Evolutionary conservation across 1,140 invertebrate genomes (phyloP).

Genomic region (Zeugodacus cucurbitae): DNA sequence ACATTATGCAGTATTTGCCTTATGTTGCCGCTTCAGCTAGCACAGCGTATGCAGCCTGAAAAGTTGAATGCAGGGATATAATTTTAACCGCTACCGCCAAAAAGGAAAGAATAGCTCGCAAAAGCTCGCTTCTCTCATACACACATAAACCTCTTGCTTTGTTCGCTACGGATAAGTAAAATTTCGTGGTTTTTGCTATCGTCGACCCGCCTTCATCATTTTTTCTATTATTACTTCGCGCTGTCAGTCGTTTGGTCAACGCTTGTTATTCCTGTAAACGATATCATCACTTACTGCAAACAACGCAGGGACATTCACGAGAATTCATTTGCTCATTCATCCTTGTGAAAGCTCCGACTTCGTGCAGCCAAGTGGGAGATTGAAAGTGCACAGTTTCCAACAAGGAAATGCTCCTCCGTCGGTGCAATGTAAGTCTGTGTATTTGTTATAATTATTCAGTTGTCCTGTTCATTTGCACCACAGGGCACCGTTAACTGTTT

Average conservation of each 20-base stretch:
- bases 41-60: neutral
- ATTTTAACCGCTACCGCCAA: no score
- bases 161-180: no score
- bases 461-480: no score
- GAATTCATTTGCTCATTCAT: slow-evolving; percentile 9
- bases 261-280: neutral
- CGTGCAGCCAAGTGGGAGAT: neutral
- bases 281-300: slow-evolving; percentile 15
- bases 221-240: neutral
- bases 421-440: no score
- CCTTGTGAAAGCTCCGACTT: neutral
- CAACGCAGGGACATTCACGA: neutral
- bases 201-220: neutral
- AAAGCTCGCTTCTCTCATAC: no score
- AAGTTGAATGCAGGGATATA: no score
- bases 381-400: neutral
- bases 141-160: no score
- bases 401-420: no score
- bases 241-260: neutral
- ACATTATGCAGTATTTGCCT: no score
- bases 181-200: neutral
- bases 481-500: neutral
- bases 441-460: no score
- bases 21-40: no score
- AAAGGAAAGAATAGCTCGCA: no score